A percentile compares a stretch with the other conserved stretches of the same genome.
These are phyloP conservation scores for Escarpia spicata DNA, from an alignment of 2,888 invertebrate species.

Conservation along the genomic window DNA sequence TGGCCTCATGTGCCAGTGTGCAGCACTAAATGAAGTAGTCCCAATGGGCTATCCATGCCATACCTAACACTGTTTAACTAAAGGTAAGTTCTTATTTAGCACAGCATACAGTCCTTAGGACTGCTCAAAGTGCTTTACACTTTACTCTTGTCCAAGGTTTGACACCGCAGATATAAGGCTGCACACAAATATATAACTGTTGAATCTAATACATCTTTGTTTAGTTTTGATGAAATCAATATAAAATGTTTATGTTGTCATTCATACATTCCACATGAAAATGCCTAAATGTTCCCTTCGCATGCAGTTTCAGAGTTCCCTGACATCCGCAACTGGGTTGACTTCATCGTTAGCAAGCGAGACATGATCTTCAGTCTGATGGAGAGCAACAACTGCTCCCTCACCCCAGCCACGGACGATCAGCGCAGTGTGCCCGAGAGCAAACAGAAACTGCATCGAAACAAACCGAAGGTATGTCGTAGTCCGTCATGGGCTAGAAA, in stretches of 20 bases:
- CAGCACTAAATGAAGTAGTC: not conserved
- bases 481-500: not conserved
- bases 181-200: too few relatives aligned
- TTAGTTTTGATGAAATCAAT: not conserved
- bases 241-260: not conserved
- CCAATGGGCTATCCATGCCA: not conserved
- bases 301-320: not conserved
- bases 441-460: not conserved
- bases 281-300: not conserved
- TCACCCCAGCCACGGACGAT: not conserved
- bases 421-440: not conserved
- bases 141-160: too few relatives aligned
- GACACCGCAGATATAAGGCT: too few relatives aligned
- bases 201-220: too few relatives aligned
- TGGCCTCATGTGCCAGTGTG: not conserved
- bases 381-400: not conserved
- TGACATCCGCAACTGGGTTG: not conserved
- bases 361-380: not conserved
- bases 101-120: too few relatives aligned
- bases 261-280: not conserved
- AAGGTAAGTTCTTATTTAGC: too few relatives aligned
- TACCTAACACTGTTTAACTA: too few relatives aligned
- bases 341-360: conserved; percentile 16
- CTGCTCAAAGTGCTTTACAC: too few relatives aligned
- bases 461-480: not conserved